A percentile compares a stretch with the other conserved stretches of the same genome.
Evolutionary conservation across 2,888 invertebrate genomes (phyloP).

Genomic region (Hydraecia micacea): DNA sequence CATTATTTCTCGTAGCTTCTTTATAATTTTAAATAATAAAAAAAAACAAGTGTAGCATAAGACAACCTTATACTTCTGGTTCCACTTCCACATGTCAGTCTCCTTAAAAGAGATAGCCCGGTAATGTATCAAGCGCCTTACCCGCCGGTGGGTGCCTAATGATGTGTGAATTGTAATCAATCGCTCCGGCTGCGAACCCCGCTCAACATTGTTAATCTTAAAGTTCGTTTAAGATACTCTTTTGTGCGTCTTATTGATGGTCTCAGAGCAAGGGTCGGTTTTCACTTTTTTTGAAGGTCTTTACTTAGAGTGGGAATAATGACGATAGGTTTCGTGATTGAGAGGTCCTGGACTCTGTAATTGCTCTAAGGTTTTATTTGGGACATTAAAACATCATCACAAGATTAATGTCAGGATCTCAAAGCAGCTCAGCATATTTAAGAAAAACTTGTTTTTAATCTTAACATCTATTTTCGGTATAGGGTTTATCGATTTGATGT

Average conservation of each 20-base stretch:
- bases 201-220: constrained; percentile 70
- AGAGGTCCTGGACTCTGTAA: background rate
- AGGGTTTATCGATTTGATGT: background rate
- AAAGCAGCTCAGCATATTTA: no score
- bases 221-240: constrained; percentile 67
- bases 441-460: background rate
- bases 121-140: constrained; percentile 71
- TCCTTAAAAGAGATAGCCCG: constrained; percentile 70
- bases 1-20: no score
- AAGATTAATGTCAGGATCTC: background rate
- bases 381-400: background rate
- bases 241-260: constrained; percentile 64
- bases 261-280: constrained; percentile 42
- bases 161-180: constrained; percentile 78
- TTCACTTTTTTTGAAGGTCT: constrained; percentile 37
- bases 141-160: constrained; percentile 73
- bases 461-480: background rate
- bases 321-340: constrained; percentile 12
- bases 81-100: constrained; percentile 46
- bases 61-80: constrained; percentile 35
- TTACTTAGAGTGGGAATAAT: constrained; percentile 25
- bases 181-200: constrained; percentile 65
- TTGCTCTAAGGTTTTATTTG: background rate
- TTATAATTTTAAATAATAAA: background rate
- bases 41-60: background rate